Evolutionary conservation across 2,888 invertebrate genomes (phyloP), one percentile per base, ranked within the genome.

Genomic region (Agrilus biguttatus): DNA sequence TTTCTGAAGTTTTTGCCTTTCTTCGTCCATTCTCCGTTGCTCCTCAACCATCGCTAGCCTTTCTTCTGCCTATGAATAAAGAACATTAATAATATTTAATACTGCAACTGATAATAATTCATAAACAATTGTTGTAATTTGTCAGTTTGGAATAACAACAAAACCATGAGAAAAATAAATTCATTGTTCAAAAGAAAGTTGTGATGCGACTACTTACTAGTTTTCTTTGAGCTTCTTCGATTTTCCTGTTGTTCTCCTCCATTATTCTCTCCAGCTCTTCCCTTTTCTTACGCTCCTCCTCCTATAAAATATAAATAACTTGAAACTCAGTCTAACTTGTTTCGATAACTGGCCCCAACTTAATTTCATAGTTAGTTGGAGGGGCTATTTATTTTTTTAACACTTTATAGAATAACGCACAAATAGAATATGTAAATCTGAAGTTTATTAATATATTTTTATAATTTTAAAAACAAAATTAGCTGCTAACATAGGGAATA

Each of bases 171-270:
- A 14, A 14, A 36, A 36, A 36, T 36, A 14, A 14, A 36, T 13
- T 14, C 4, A 2, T 14, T 17, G 17, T 17, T 17, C 17, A 3
- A 17, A 17, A 17, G 4, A 17, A 17, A 17, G 4, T 17, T 17
- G 17, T 17, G 17, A 17, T 17, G 4, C 4, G 35, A 5, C 1
- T 46, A 71, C 77, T 77, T 67, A 95, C 95, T 82, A 95, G 74
- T 80, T 91, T 92, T 62, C 83, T 82, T 74, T 93, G 93, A 54
- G 93, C 93, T 67, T 95, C 93, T 70, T 95, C 93, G 54, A 95
- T 92, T 74, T 93, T 95, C 69, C 79, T 80, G 77, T 93, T 93
- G 75, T 96, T 96, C 75, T 96, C 95, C 59, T 90, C 91, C 80
- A 95, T 83, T 71, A 95, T 95, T 70, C 81, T 80, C 73, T 95